Base-by-base conservation (phyloP, 2,113 vertebrate genomes). In the Brienomyrus longianalis region DNA sequence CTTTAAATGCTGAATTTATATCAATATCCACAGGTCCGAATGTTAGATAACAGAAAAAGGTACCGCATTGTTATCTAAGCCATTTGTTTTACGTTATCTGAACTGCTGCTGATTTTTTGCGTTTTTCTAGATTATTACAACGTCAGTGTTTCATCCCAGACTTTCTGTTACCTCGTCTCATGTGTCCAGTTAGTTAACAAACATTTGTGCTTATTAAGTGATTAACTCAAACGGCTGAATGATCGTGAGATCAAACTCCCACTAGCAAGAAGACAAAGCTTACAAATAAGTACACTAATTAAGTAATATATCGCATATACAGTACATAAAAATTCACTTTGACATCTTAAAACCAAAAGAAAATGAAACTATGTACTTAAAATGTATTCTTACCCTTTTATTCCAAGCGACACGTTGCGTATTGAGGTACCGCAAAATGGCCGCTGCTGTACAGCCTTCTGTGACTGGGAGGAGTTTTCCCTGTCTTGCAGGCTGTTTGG, bases 401-500 rank as follows among this genome's bases (percentile, higher is more conserved):
- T 35, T 35, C 15, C 35, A 83, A 83, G 35, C 3, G 19, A 83
- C 35, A 21, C 13, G 17, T 17, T 17, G 77, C 9, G 21, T 47
- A 5, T 8, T 48, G 47, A 15, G 10, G 84, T 17, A 27, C 8
- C 31, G 19, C 21, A 21, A 51, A 23, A 47, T 83, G 80, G 5
- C 17, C 35, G 77, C 19, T 8, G 5, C 15, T 7, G 39, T 9
- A 23, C 5, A 23, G 51, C 11, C 19, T 3, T 62, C 17, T 31
- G 27, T 56, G n/a, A 59, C 54, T 47, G 52, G 48, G 66, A 35
- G 11, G 66, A 17, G 21, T 80, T 31, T 83, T 31, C 50, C 17
- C 88, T 47, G 51, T 80, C 5, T 93, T 90, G 84, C 93, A 99
- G 98, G 96, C 89, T 97, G 89, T 99, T 97, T 93, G 98, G 98